phyloP scores from a whole-genome alignment of 1,140 invertebrate genomes.

The Papilio dardanus region DNA sequence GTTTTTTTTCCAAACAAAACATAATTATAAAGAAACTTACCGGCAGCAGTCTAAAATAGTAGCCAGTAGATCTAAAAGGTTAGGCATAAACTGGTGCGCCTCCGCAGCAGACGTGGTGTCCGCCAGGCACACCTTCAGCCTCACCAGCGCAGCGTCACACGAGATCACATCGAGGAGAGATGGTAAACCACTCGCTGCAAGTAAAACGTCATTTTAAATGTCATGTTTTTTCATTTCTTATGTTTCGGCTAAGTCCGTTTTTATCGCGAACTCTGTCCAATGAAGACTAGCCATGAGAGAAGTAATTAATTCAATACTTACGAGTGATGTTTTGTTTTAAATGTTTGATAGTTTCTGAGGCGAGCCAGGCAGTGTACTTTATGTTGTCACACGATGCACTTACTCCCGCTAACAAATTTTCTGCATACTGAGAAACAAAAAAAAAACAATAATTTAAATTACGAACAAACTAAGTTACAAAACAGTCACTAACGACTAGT shows the following conservation, averaged over 20 bases:
- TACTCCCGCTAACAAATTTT: conserved; percentile 88
- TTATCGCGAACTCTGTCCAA: too few species aligned
- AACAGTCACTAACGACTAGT: too few species aligned
- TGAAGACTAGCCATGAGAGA: too few species aligned
- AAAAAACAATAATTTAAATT: conserved; percentile 11
- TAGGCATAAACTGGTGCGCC: conserved; percentile 71
- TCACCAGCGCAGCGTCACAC: conserved; percentile 73
- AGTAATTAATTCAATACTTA: conserved; percentile 54
- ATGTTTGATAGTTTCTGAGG: conserved; percentile 87
- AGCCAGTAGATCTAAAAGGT: conserved; percentile 71
- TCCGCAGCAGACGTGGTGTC: conserved; percentile 62
- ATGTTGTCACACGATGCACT: conserved; percentile 78
- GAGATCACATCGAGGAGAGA: conserved; percentile 77
- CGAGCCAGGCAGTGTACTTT: conserved; percentile 87
- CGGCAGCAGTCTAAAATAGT: conserved; percentile 74
- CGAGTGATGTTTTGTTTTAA: conserved; percentile 79
- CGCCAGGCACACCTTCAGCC: conserved; percentile 66
- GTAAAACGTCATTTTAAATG: not conserved
- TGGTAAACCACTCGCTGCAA: conserved; percentile 67
- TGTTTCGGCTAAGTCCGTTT: too few species aligned
- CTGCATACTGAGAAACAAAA: conserved; percentile 84
- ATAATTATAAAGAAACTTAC: conserved; percentile 51
- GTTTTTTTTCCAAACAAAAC: too few species aligned
- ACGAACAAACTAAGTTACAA: not conserved
- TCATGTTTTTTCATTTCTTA: not conserved